Percentiles rank a stretch among this genome's conserved stretches.
Evolutionary conservation across 2,113 vertebrate species (phyloP).

Genomic region (Prochilodus magdalenae): DNA sequence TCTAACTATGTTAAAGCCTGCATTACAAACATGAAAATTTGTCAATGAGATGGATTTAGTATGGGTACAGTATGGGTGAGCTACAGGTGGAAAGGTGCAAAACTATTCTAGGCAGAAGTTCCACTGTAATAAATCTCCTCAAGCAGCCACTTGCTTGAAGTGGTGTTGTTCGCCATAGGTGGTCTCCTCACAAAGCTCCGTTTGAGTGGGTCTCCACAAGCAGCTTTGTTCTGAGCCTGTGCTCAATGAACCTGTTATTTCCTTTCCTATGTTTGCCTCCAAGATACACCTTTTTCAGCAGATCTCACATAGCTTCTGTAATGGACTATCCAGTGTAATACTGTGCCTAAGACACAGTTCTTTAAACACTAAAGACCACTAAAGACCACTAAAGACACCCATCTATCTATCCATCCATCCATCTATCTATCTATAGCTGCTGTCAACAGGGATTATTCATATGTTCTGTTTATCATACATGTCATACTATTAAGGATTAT

Average conservation of each 20-base stretch:
- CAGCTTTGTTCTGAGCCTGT: constrained; percentile 14
- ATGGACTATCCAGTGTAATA: background rate
- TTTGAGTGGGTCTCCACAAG: constrained; percentile 14
- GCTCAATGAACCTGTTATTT: constrained; percentile 29
- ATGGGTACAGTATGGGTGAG: background rate
- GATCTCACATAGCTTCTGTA: constrained; percentile 10
- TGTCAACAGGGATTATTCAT: no score
- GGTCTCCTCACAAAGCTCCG: constrained; percentile 9
- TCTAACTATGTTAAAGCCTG: no score
- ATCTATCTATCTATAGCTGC: no score
- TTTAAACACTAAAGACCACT: no score
- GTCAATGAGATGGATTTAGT: background rate
- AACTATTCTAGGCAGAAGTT: background rate
- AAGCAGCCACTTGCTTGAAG: constrained; percentile 4
- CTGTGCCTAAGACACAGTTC: background rate
- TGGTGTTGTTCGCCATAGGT: background rate
- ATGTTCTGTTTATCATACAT: no score
- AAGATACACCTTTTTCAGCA: constrained; percentile 2
- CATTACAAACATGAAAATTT: background rate
- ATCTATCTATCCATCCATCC: no score
- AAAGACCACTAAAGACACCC: no score
- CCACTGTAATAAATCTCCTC: background rate
- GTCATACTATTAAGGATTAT: no score
- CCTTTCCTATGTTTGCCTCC: background rate
- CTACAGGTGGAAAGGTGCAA: background rate